Percentiles rank a stretch among this genome's conserved stretches.
Evolutionary conservation across 2,888 invertebrate species (phyloP).

Genomic region (Acronicta aceris): DNA sequence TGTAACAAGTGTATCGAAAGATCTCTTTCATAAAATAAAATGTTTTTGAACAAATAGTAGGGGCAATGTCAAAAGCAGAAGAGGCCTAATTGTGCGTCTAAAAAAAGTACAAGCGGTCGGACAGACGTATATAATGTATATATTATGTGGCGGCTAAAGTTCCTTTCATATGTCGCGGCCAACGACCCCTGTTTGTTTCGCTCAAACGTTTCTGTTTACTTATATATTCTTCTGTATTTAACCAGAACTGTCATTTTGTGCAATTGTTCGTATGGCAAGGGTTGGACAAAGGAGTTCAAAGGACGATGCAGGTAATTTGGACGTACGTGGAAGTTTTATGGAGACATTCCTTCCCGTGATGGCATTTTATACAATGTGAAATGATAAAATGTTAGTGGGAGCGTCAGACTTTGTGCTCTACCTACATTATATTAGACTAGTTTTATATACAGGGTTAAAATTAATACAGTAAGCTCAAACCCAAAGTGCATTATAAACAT

Average conservation of each 20-base stretch:
- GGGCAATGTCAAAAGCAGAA: constrained; percentile 77
- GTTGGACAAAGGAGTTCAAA: constrained; percentile 47
- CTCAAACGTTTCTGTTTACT: constrained; percentile 27
- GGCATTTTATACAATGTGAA: constrained; percentile 2
- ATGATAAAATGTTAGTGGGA: background rate
- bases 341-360: constrained; percentile 9
- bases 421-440: no score
- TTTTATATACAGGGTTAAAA: no score
- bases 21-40: background rate
- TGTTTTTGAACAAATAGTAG: constrained; percentile 56
- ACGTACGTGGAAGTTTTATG: constrained; percentile 28
- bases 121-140: constrained; percentile 56
- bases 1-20: background rate
- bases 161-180: constrained; percentile 69
- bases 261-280: constrained; percentile 44
- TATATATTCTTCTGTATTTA: constrained; percentile 45
- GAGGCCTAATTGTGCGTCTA: constrained; percentile 80
- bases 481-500: no score
- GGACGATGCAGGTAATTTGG: constrained; percentile 39
- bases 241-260: constrained; percentile 35
- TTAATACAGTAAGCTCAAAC: no score
- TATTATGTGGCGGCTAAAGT: constrained; percentile 58
- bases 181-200: constrained; percentile 57
- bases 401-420: constrained; percentile 3
- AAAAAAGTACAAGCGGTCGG: constrained; percentile 71